Evolutionary conservation across 1,140 invertebrate genomes (phyloP), one percentile per base, ranked within the genome.

Genomic region (Mylabris phalerata): DNA sequence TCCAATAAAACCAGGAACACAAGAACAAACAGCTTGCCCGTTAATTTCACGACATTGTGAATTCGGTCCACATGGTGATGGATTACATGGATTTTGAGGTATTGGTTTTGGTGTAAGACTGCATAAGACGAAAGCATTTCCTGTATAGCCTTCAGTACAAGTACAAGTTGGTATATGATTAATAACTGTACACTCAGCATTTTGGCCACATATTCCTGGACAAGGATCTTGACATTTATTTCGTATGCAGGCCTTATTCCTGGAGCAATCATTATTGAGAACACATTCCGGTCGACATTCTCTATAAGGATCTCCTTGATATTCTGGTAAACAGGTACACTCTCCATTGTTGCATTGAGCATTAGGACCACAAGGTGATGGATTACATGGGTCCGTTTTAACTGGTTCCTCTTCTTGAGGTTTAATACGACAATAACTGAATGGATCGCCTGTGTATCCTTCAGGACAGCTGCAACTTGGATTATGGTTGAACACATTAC

Each of bases 161-260:
- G 77, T 82, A 64, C 87, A 89, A 75, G 83, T 82, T 7, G 86
- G 83, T 39, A 83, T 76, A 64, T 88, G 84, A 69, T 85, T 86
- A 39, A 83, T 79, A 3, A 87, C 85, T 65, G 79, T 77, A 68
- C 87, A 90, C 49, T 79, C 66, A 9, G 86, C 85, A 67, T 82
- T 83, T 50, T 77, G 66, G 26, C 84, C 85, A 72, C 86, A 89
- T 39, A 82, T 83, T 45, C 80, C 82, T 41, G 78, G 74, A 69
- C 87, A 89, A 57, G 86, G 86, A 70, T 88, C 81, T 3, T 75
- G 61, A 68, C 88, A 90, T 75, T 86, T 88, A 61, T 85, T 84
- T 59, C 76, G 78, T 2, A 80, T 74, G 68, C 88, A 90, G 7
- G 87, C 83, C 69, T 79, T 80, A 60, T 87, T 76, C 65, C 78